Evolutionary conservation across 2,888 invertebrate genomes (phyloP).

Genomic region (Cheilosia vulpina): DNA sequence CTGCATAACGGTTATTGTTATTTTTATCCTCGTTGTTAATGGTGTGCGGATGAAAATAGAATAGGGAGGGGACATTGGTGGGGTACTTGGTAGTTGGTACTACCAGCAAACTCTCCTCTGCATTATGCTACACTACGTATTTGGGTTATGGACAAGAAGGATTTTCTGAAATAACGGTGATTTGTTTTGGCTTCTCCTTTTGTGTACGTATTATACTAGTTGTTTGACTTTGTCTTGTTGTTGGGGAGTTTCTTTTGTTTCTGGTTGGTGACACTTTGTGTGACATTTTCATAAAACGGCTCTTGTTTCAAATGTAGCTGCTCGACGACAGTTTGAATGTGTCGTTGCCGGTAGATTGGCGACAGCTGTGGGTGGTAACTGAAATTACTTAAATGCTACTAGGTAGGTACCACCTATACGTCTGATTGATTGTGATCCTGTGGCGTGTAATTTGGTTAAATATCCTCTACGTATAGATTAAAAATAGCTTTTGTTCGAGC

Average conservation of each 20-base stretch:
- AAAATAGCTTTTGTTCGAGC: too few relatives aligned
- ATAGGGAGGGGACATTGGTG: neutral
- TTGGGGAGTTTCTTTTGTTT: neutral
- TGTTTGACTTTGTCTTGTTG: conserved; percentile 21
- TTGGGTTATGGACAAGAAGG: conserved; percentile 58
- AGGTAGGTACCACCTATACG: too few relatives aligned
- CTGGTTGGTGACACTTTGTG: conserved; percentile 18
- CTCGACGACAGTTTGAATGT: too few relatives aligned
- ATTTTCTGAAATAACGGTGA: conserved; percentile 55
- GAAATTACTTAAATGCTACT: too few relatives aligned
- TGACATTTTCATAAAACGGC: conserved; percentile 1
- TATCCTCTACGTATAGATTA: too few relatives aligned
- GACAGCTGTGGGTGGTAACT: neutral
- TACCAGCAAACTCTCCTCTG: conserved; percentile 7
- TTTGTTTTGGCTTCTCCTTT: conserved; percentile 50
- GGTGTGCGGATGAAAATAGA: conserved; percentile 54
- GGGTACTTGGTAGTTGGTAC: neutral
- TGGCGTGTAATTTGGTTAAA: too few relatives aligned
- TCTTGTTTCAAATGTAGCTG: too few relatives aligned
- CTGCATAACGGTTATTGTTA: conserved; percentile 71
- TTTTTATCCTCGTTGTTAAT: conserved; percentile 66
- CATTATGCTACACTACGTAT: conserved; percentile 47
- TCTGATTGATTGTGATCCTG: too few relatives aligned
- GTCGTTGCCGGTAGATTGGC: too few relatives aligned
- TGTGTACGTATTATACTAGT: neutral